Base-by-base conservation (phyloP, 2,113 vertebrate species). In the Etheostoma spectabile region DNA sequence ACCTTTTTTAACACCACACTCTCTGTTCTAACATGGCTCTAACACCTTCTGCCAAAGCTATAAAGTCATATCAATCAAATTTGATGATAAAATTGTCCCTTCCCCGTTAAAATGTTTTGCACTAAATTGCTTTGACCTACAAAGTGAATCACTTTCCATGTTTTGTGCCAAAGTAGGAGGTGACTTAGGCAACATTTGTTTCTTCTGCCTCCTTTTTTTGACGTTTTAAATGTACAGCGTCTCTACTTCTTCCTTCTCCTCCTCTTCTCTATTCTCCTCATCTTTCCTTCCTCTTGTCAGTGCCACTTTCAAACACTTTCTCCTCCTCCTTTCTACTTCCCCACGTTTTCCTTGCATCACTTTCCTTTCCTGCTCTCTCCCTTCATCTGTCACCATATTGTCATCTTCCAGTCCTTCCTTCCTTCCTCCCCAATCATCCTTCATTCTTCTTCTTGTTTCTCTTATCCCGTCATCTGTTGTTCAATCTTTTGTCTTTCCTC, bases 111-210 rank as follows among this genome's bases (percentile, higher is more conserved):
- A 89, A 80, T 85, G 74, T 83, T 78, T 90, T 75, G 24, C 56
- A 12, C 67, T 69, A 79, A 88, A 88, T 82, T 86, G 7, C 84
- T 79, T 85, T 79, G 6, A 92, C 75, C 79, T 77, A 61, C 80
- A 83, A 86, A 86, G 79, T 82, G 73, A 87, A 75, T 69, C 49
- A 35, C 70, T 87, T 82, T 0, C 46, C 24, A 1, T 0, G 73
- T 21, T 66, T 83, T 11, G 8, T 22, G 59, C 46, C 62, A 71
- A 69, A 83, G 78, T 71, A 46, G 69, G 49, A 33, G 67, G 67
- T 56, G 80, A 79, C 71, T 79, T 73, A 53, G 55, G 33, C 56
- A 51, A 74, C 18, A 12, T 65, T 77, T 21, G 21, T 79, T 85
- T 83, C 42, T 42, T 59, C 66, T 2, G 27, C 46, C 19, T 69